Percentiles rank a stretch among this genome's conserved stretches.
Evolutionary conservation across 2,113 vertebrate genomes (phyloP).

Genomic region (Campylorhamphus procurvoides): DNA sequence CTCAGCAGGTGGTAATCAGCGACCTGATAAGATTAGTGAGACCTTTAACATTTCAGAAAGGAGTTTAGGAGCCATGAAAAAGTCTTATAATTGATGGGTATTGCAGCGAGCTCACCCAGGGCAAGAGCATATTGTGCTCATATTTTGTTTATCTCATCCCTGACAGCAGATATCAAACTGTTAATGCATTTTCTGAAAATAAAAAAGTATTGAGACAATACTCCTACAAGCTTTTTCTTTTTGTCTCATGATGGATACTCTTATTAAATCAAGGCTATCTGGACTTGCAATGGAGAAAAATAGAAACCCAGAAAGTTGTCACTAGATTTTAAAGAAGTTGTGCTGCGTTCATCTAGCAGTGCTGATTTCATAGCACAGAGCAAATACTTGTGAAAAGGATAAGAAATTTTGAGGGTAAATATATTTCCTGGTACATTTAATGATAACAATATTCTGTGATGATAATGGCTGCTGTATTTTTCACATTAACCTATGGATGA

Average conservation of each 20-base stretch:
- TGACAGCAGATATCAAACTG: constrained; percentile 34
- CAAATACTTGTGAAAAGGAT: neutral
- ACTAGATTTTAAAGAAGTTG: neutral
- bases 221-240: neutral
- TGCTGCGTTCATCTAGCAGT: neutral
- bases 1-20: constrained; percentile 78
- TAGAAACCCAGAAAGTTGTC: neutral
- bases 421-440: neutral
- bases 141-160: constrained; percentile 42
- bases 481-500: neutral
- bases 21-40: constrained; percentile 76
- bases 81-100: constrained; percentile 39
- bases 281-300: constrained; percentile 11
- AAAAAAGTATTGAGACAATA: neutral
- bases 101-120: constrained; percentile 11
- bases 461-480: neutral
- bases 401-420: neutral
- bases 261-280: constrained; percentile 6
- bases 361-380: neutral
- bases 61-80: constrained; percentile 52
- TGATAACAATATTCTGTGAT: neutral
- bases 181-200: constrained; percentile 51
- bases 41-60: constrained; percentile 66
- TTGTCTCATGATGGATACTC: neutral
- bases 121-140: neutral